Evolutionary conservation across 2,888 invertebrate species (phyloP).

Genomic region (Anaspis maculata): DNA sequence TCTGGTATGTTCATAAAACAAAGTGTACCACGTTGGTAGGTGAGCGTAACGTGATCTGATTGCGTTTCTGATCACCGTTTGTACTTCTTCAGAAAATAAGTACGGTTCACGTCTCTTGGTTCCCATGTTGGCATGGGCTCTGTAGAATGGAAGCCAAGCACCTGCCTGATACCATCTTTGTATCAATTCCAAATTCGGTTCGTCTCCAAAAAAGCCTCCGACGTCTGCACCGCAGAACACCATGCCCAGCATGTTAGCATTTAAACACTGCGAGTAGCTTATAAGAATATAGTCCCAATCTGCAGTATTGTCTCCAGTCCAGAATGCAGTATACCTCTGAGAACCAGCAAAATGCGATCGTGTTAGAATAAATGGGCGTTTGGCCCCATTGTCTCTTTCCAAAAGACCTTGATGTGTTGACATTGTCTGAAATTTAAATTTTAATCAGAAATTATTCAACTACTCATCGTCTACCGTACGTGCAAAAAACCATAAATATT

Average conservation of each 20-base stretch:
- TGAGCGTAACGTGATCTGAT: conserved; percentile 73
- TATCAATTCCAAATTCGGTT: conserved; percentile 81
- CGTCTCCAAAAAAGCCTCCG: conserved; percentile 91
- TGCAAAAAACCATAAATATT: conserved; percentile 76
- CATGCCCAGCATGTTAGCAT: conserved; percentile 64
- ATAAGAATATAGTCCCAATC: conserved; percentile 85
- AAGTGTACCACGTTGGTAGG: conserved; percentile 81
- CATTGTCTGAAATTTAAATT: too few species aligned
- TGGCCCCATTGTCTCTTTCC: conserved; percentile 51
- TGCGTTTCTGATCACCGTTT: conserved; percentile 52
- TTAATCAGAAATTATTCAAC: too few species aligned
- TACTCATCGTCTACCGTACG: too few species aligned
- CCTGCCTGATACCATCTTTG: conserved; percentile 57
- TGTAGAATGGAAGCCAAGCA: conserved; percentile 88
- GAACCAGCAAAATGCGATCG: conserved; percentile 80
- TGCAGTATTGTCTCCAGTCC: conserved; percentile 96
- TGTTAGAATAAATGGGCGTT: conserved; percentile 82
- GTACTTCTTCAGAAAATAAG: conserved; percentile 63
- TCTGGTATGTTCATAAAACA: conserved; percentile 79
- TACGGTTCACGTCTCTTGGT: conserved; percentile 93
- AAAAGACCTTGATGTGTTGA: conserved; percentile 54
- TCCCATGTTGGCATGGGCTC: conserved; percentile 92
- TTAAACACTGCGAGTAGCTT: conserved; percentile 84
- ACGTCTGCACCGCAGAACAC: conserved; percentile 92
- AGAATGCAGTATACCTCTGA: conserved; percentile 82